phyloP scores from a whole-genome alignment of 1,140 invertebrate genomes.

The Eumaeus atala region DNA sequence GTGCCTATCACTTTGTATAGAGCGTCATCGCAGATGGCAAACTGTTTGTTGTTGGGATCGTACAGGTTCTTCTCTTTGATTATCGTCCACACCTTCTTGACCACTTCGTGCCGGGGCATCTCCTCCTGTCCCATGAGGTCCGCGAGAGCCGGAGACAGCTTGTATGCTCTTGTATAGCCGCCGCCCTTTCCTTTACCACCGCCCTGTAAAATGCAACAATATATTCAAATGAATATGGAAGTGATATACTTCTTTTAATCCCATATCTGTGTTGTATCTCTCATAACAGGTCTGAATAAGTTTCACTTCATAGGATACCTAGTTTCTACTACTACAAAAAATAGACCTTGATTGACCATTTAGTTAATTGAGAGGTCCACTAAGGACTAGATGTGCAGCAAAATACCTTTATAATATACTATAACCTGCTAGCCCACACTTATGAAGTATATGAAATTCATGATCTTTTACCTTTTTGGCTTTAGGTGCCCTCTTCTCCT shows the following conservation, averaged over 20 bases:
- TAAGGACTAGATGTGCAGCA: too few species aligned
- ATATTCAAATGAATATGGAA: background rate
- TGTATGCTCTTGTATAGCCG: slow-evolving; percentile 87
- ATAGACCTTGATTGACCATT: too few species aligned
- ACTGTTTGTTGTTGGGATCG: slow-evolving; percentile 96
- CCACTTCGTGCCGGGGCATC: slow-evolving; percentile 93
- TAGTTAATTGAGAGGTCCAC: too few species aligned
- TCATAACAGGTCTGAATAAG: too few species aligned
- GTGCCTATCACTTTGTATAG: slow-evolving; percentile 91
- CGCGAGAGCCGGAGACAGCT: slow-evolving; percentile 89
- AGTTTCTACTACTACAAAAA: too few species aligned
- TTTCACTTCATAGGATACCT: too few species aligned
- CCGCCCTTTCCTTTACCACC: slow-evolving; percentile 77
- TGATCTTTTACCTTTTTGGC: slow-evolving; percentile 70
- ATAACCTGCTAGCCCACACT: too few species aligned
- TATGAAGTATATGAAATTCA: too few species aligned
- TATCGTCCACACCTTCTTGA: slow-evolving; percentile 93
- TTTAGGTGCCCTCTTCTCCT: slow-evolving; percentile 59
- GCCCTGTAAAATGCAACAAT: slow-evolving; percentile 20
- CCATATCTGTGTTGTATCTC: too few species aligned
- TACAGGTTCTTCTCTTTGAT: slow-evolving; percentile 94
- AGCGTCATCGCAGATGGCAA: slow-evolving; percentile 93
- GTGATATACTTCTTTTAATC: background rate
- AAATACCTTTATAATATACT: too few species aligned
- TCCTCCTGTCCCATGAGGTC: slow-evolving; percentile 88